These are phyloP conservation scores for Seriola quinqueradiata DNA, from an alignment of 2,113 vertebrate genomes.

Conservation along the genomic window DNA sequence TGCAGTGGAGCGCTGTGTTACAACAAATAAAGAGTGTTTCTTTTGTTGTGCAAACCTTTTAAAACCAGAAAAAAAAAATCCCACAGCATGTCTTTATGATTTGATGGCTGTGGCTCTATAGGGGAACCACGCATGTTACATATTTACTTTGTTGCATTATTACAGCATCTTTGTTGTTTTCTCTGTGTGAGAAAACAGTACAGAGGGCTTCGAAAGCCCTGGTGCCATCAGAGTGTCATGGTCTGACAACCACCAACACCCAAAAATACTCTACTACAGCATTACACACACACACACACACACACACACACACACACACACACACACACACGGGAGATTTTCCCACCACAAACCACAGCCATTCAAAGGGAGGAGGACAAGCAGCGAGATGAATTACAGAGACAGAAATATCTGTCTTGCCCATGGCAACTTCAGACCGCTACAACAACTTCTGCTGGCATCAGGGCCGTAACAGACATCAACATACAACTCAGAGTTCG, in stretches of 20 bases:
- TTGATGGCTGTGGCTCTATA: conserved; percentile 11
- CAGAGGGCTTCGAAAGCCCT: conserved; percentile 26
- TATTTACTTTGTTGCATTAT: conserved; percentile 42
- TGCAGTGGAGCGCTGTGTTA: conserved; percentile 44
- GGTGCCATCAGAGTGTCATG: conserved; percentile 68
- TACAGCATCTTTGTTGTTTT: conserved; percentile 43
- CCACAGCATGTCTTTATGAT: conserved; percentile 23
- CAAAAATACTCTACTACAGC: conserved; percentile 71
- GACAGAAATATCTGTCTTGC: conserved; percentile 75
- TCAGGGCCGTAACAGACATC: conserved; percentile 28
- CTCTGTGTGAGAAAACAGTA: conserved; percentile 55
- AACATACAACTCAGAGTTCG: conserved; percentile 4
- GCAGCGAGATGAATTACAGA: conserved; percentile 76
- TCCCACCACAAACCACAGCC: conserved; percentile 80
- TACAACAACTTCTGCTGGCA: conserved; percentile 60
- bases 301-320: conserved; percentile 37
- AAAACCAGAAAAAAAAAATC: conserved; percentile 10
- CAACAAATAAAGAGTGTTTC: conserved; percentile 25
- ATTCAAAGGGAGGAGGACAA: conserved; percentile 76
- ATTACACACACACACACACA: conserved; percentile 26
- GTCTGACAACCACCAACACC: conserved; percentile 73
- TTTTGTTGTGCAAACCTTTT: conserved; percentile 26
- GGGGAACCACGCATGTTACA: conserved; percentile 6
- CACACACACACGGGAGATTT: conserved; percentile 57
- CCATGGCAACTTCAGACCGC: conserved; percentile 65